These are phyloP conservation scores for Stenopsyche tienmushanensis DNA, from an alignment of 1,140 invertebrate species.

Conservation along the genomic window DNA sequence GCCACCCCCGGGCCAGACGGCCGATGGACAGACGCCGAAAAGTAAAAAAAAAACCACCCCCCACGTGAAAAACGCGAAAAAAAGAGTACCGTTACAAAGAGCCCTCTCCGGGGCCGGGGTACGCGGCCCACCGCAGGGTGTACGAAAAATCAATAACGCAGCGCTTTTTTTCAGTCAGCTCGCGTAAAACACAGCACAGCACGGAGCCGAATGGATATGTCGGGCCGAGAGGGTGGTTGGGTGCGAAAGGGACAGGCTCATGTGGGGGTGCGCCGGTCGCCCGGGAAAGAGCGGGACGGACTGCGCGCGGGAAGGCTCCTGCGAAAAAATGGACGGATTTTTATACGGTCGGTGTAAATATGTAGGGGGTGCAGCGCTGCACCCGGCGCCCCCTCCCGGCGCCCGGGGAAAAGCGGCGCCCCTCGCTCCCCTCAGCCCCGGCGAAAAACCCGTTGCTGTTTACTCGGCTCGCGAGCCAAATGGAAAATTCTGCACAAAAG, in stretches of 20 bases:
- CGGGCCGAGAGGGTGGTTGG: constrained; percentile 21
- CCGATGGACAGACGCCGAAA: constrained; percentile 25
- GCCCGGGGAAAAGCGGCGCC: constrained; percentile 16
- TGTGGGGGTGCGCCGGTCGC: constrained; percentile 4
- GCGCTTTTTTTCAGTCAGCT: constrained; percentile 43
- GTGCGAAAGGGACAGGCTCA: constrained; percentile 31
- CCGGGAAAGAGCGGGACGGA: constrained; percentile 28
- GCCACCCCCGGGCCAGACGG: constrained; percentile 33
- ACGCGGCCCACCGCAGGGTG: constrained; percentile 35
- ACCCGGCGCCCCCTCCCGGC: constrained; percentile 17
- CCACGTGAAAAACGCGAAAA: constrained; percentile 27
- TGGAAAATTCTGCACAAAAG: constrained; percentile 38
- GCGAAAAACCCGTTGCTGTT: constrained; percentile 23
- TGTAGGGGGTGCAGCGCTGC: constrained; percentile 37
- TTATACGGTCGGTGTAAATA: constrained; percentile 41
- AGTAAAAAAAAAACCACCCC: too few relatives aligned
- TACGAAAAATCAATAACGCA: constrained; percentile 43
- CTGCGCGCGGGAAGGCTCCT: constrained; percentile 28
- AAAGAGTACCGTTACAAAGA: constrained; percentile 38
- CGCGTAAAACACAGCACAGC: constrained; percentile 42
- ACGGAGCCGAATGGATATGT: constrained; percentile 31
- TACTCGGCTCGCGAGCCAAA: constrained; percentile 4
- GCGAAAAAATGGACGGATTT: constrained; percentile 42
- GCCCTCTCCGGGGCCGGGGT: constrained; percentile 13
- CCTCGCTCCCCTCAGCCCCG: constrained; percentile 11